Evolutionary conservation across 2,888 invertebrate genomes (phyloP).

Genomic region (Aspidiotus destructor): DNA sequence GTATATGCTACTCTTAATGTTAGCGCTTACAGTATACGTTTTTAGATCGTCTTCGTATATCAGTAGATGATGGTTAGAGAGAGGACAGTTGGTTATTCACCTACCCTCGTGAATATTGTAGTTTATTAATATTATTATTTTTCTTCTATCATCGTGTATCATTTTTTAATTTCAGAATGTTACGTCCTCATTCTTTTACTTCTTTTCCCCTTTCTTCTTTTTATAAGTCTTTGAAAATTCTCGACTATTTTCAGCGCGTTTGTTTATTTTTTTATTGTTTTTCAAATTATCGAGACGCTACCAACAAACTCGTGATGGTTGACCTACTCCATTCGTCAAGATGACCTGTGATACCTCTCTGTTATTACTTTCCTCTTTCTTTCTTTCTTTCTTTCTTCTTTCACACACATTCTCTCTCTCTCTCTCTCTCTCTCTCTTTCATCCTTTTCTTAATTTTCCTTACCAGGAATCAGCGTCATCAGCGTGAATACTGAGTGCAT

Average conservation of each 20-base stretch:
- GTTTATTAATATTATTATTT: not conserved
- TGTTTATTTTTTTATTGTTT: conserved; percentile 22
- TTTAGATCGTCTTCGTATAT: not conserved
- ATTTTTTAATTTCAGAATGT: conserved; percentile 10
- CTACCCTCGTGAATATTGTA: not conserved
- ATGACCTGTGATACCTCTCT: conserved; percentile 29
- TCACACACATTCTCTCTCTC: too few relatives aligned
- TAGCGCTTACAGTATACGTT: not conserved
- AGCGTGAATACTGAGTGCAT: not conserved
- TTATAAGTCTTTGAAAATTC: not conserved
- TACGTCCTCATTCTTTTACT: conserved; percentile 14
- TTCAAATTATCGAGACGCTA: too few relatives aligned
- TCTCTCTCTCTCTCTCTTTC: too few relatives aligned
- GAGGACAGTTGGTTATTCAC: not conserved
- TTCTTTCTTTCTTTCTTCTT: too few relatives aligned
- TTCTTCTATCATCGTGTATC: conserved; percentile 9
- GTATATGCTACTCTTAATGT: not conserved
- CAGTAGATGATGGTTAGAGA: conserved; percentile 19
- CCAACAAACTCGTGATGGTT: not conserved
- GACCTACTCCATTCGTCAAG: conserved; percentile 24
- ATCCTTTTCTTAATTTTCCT: not conserved
- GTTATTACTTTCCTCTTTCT: too few relatives aligned
- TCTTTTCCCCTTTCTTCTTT: conserved; percentile 7
- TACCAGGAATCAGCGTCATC: conserved; percentile 32
- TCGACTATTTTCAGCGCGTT: not conserved